phyloP scores from a whole-genome alignment of 2,888 invertebrate genomes.

The Caenorhabditis sp. region DNA sequence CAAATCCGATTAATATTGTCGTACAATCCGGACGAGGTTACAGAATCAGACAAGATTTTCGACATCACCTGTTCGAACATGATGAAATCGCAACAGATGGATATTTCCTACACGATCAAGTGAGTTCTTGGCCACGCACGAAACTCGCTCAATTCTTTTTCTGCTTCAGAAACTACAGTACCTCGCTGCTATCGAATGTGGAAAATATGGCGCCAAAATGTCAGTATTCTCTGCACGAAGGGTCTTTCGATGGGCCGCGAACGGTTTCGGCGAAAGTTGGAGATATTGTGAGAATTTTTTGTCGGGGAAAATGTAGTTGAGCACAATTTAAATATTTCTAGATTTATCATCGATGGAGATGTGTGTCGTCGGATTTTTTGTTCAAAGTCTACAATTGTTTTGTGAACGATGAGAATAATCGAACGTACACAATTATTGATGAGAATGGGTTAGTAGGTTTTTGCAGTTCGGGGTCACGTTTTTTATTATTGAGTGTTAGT shows the following conservation, averaged over 20 bases:
- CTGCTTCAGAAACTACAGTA: constrained; percentile 13
- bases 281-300: constrained; percentile 25
- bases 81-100: constrained; percentile 20
- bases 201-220: constrained; percentile 36
- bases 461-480: not conserved
- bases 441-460: constrained; percentile 30
- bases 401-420: constrained; percentile 41
- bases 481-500: not conserved
- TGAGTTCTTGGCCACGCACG: not conserved
- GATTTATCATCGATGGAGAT: constrained; percentile 49
- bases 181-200: constrained; percentile 9
- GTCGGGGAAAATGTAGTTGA: not conserved
- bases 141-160: too few relatives aligned
- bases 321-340: constrained; percentile 7
- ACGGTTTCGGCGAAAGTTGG: constrained; percentile 43
- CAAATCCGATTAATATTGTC: constrained; percentile 42
- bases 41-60: constrained; percentile 47
- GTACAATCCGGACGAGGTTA: constrained; percentile 22
- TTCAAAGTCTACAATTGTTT: constrained; percentile 51
- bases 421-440: constrained; percentile 47
- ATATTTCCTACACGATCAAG: not conserved
- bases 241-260: constrained; percentile 29
- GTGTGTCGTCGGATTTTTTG: constrained; percentile 24
- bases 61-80: constrained; percentile 43
- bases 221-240: constrained; percentile 43